These are phyloP conservation scores for Uropetala carovei DNA, from an alignment of 2,888 invertebrate genomes.

Conservation along the genomic window DNA sequence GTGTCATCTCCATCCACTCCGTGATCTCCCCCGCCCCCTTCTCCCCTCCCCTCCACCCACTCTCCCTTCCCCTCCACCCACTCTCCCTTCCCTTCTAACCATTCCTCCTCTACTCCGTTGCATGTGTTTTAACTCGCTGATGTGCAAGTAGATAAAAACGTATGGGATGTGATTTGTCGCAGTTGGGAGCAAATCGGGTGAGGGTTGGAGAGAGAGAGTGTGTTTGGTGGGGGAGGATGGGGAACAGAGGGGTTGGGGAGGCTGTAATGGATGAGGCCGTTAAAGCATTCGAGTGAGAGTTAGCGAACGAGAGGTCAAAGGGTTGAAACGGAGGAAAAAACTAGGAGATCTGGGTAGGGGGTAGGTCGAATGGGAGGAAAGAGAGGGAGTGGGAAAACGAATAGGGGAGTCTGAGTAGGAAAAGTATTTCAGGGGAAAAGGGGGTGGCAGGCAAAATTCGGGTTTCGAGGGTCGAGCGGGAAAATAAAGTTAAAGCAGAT, in stretches of 20 bases:
- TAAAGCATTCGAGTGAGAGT: constrained; percentile 53
- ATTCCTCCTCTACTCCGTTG: not conserved
- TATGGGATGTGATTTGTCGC: constrained; percentile 56
- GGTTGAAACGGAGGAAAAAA: constrained; percentile 30
- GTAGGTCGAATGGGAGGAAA: not conserved
- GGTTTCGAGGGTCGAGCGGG: not conserved
- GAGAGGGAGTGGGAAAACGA: not conserved
- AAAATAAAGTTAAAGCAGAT: not conserved
- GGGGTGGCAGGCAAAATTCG: not conserved
- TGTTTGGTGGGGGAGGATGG: not conserved
- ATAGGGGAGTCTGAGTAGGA: not conserved
- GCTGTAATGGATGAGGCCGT: constrained; percentile 56
- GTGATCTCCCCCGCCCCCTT: not conserved
- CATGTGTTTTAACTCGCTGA: constrained; percentile 6
- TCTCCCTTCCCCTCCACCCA: not conserved
- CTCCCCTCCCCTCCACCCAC: not conserved
- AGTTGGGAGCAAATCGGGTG: constrained; percentile 35
- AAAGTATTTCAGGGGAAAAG: not conserved
- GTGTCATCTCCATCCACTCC: not conserved
- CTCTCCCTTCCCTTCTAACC: not conserved
- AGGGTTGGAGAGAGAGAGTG: not conserved
- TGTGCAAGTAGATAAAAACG: constrained; percentile 16
- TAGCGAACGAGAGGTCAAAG: constrained; percentile 49
- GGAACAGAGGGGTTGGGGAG: not conserved
- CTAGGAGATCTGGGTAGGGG: not conserved